A percentile compares a stretch with the other conserved stretches of the same genome.
Conservation (phyloP, 2,888 invertebrate genomes). For the Malthinus flaveolus region DNA sequence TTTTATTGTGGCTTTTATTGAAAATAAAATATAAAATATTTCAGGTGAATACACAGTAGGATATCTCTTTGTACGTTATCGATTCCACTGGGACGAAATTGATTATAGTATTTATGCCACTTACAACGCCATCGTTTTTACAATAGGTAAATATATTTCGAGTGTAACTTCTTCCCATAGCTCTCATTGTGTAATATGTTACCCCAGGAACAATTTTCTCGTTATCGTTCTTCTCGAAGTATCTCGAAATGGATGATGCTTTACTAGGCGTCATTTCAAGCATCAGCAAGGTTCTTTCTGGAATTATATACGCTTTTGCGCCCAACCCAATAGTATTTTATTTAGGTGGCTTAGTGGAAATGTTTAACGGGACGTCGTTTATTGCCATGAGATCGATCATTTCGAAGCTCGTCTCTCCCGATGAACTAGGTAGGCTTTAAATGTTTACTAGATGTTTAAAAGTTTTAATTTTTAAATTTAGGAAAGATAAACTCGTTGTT, state of each 20-base stretch:
- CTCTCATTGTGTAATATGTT: constrained; percentile 35
- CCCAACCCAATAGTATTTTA: constrained; percentile 75
- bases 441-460: background rate
- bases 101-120: constrained; percentile 81
- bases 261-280: constrained; percentile 80
- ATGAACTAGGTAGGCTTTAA: constrained; percentile 58
- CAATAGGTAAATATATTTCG: constrained; percentile 54
- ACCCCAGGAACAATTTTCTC: constrained; percentile 72
- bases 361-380: constrained; percentile 54
- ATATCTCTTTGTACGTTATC: constrained; percentile 77
- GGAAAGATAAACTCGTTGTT: constrained; percentile 57
- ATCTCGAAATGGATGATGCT: constrained; percentile 76
- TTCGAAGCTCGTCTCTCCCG: constrained; percentile 59
- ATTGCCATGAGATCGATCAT: constrained; percentile 62
- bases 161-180: background rate
- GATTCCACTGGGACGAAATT: constrained; percentile 83
- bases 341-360: constrained; percentile 60
- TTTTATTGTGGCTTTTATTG: too few relatives aligned
- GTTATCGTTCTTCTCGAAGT: constrained; percentile 76
- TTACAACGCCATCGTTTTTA: constrained; percentile 66
- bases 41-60: constrained; percentile 79
- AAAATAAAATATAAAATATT: too few relatives aligned
- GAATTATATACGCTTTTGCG: constrained; percentile 80
- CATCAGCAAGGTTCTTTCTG: constrained; percentile 76
- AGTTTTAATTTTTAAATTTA: constrained; percentile 20